A percentile compares a stretch with the other conserved stretches of the same genome.
Conservation (phyloP, 2,797 vertebrate species). For the Pseudopleuronectes americanus region DNA sequence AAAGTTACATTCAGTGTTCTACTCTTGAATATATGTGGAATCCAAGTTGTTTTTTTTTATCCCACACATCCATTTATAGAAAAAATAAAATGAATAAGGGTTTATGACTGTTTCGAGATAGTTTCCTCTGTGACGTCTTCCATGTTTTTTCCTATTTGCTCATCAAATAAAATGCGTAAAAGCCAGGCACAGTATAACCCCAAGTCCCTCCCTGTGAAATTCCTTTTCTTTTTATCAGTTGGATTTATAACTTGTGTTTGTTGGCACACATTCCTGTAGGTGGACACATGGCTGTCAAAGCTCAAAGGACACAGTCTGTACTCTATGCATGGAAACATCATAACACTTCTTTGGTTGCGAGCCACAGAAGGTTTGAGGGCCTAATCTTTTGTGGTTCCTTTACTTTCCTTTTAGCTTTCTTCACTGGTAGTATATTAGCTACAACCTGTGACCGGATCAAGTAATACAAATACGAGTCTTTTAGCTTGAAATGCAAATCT, state of each 20-base stretch:
- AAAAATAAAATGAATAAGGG: not conserved
- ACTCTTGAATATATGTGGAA: too few species aligned
- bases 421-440: not conserved
- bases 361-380: not conserved
- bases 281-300: conserved; percentile 38
- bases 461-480: not conserved
- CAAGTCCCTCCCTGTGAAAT: conserved; percentile 46
- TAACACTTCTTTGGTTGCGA: conserved; percentile 66
- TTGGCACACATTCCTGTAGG: conserved; percentile 50
- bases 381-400: conserved; percentile 1
- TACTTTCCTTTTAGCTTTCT: not conserved
- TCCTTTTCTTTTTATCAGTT: conserved; percentile 69
- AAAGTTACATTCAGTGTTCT: not conserved
- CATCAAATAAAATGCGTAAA: conserved; percentile 12
- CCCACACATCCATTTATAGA: too few species aligned
- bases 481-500: conserved; percentile 5
- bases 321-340: conserved; percentile 36
- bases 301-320: conserved; percentile 61
- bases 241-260: conserved; percentile 64
- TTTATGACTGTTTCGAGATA: not conserved
- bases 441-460: not conserved
- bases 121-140: not conserved
- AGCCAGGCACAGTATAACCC: conserved; percentile 18
- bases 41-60: too few species aligned
- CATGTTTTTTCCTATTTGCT: conserved; percentile 30